Evolutionary conservation across 1,140 invertebrate species (phyloP), one percentile per base, ranked within the genome.

Genomic region (Spodoptera litura): DNA sequence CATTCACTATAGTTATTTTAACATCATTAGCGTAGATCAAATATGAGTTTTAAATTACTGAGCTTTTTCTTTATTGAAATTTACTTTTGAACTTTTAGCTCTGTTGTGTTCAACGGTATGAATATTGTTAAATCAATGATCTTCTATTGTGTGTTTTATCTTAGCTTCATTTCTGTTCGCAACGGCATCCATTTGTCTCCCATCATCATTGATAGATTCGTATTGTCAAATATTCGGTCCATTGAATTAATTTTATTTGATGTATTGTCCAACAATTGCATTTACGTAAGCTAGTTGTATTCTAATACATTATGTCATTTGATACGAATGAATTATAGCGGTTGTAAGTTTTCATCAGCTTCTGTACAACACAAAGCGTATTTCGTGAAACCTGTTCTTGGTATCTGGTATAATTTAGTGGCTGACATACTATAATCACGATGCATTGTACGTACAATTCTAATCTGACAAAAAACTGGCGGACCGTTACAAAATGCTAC

Each of bases 1-100:
- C 90, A 90, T 91, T 93, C 89, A 87, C 88, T 87, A 91, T 88
- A 85, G 80, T 79, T 82, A 83, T 81, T 87, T 85, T 83, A 80
- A 59, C 83, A 77, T 87, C 87, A 90, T 89, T 89, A 90, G 59
- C 59, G 85, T 74, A 86, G 84, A 88, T 87, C 82, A 82, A 86
- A 87, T 61, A 74, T 74, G 72, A 59, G 55, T 84, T 61, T 74
- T 35, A 72, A 38, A 72, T 70, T 53, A 70, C 66, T 12, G 25
- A 52, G 49, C 66, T 25, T 70, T 70, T 70, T 52, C 66, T 51
- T 70, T 70, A 51, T 52, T 53, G 25, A 52, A 68, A 55, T 35
- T 51, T 35, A 71, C 68, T 56, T 55, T 70, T 71, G 53, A 55
- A 55, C 53, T 55, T 71, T 44, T 13, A 55, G 52, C 27, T 38